Evolutionary conservation across 92 coral and sea anemone species (phyloP).

Genomic region (Ricordea florida): DNA sequence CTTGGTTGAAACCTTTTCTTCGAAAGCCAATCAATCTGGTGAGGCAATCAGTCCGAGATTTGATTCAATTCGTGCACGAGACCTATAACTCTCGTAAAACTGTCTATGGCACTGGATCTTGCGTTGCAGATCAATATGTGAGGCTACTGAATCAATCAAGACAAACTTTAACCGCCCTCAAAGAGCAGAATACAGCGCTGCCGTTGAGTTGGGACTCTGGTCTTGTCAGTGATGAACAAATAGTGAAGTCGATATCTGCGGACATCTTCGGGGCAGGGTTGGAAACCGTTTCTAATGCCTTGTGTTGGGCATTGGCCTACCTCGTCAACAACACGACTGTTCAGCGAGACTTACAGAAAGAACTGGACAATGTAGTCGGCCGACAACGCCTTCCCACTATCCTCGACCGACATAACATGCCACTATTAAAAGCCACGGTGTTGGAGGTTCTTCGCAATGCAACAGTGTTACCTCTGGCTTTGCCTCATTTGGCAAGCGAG

Average conservation of each 20-base stretch:
- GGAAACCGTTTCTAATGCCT: constrained; percentile 53
- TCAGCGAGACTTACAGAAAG: constrained; percentile 60
- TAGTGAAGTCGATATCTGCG: constrained; percentile 36
- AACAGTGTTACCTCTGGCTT: constrained; percentile 60
- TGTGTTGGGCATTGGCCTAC: constrained; percentile 63
- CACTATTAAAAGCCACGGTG: constrained; percentile 72
- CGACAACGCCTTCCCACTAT: constrained; percentile 49
- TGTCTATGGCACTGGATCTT: constrained; percentile 3
- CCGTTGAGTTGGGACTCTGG: neutral
- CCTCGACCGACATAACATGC: constrained; percentile 62
- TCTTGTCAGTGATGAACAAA: constrained; percentile 40
- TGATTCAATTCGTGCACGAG: constrained; percentile 53
- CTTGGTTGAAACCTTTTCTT: constrained; percentile 64
- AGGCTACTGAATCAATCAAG: constrained; percentile 10
- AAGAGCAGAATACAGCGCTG: neutral
- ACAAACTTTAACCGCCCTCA: neutral
- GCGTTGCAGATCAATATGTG: constrained; percentile 37
- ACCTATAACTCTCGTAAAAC: constrained; percentile 40
- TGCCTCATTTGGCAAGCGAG: constrained; percentile 65
- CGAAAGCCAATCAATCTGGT: constrained; percentile 29
- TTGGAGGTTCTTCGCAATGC: constrained; percentile 69
- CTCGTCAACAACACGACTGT: constrained; percentile 42
- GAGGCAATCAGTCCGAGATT: constrained; percentile 38
- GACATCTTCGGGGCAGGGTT: constrained; percentile 75
- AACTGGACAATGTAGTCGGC: constrained; percentile 50